phyloP scores from a whole-genome alignment of 2,113 vertebrate species.

The Morone chrysops region DNA sequence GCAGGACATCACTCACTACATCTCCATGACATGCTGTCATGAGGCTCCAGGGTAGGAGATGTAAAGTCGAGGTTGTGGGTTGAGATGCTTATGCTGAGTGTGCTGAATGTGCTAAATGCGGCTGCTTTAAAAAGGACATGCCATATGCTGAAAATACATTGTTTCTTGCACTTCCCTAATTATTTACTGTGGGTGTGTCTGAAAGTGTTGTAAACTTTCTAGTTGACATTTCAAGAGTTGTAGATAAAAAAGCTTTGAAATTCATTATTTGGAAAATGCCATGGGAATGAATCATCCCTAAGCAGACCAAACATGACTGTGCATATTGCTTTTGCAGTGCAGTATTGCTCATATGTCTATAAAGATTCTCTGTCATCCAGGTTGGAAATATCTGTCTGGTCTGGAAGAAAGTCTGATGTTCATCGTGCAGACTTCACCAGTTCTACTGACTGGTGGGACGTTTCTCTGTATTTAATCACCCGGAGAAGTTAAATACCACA shows the following conservation, averaged over 20 bases:
- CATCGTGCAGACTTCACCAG: slow-evolving; percentile 15
- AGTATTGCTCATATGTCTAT: slow-evolving; percentile 25
- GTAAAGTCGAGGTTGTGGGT: slow-evolving; percentile 22
- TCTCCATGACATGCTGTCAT: slow-evolving; percentile 55
- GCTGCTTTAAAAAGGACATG: slow-evolving; percentile 32
- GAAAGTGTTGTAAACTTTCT: slow-evolving; percentile 54
- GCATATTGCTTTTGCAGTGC: slow-evolving; percentile 29
- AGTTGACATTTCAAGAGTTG: slow-evolving; percentile 69
- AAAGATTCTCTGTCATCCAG: slow-evolving; percentile 25
- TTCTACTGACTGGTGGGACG: slow-evolving; percentile 38
- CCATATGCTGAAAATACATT: slow-evolving; percentile 33
- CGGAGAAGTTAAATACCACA: slow-evolving; percentile 51
- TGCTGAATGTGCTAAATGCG: slow-evolving; percentile 35
- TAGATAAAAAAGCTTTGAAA: slow-evolving; percentile 56
- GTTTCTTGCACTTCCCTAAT: slow-evolving; percentile 40
- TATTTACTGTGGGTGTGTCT: slow-evolving; percentile 59
- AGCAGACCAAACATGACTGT: slow-evolving; percentile 43
- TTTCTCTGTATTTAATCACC: slow-evolving; percentile 56
- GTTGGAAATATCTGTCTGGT: slow-evolving; percentile 16
- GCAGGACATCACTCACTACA: slow-evolving; percentile 49
- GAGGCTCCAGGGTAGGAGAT: slow-evolving; percentile 22
- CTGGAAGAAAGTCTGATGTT: not conserved
- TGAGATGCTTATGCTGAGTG: not conserved
- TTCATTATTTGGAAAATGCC: slow-evolving; percentile 68
- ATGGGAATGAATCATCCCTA: slow-evolving; percentile 55